These are phyloP conservation scores for Podiceps cristatus DNA, from an alignment of 2,113 vertebrate genomes.

Conservation along the genomic window DNA sequence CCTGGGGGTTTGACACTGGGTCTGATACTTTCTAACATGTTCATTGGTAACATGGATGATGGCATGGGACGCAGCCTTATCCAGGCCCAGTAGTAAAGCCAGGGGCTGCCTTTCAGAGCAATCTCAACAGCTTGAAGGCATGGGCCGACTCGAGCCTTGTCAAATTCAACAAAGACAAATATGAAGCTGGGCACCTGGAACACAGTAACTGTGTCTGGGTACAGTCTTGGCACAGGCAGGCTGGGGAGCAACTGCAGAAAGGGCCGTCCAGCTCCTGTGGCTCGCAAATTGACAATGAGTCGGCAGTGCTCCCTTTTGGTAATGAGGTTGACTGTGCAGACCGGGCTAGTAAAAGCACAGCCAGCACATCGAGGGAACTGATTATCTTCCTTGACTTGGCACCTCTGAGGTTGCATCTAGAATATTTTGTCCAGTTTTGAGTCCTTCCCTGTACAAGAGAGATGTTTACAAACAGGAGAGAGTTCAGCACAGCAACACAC, in stretches of 20 bases:
- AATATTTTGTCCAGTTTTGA: background rate
- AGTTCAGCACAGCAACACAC: background rate
- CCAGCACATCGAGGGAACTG: background rate
- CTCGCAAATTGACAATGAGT: background rate
- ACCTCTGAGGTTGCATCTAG: background rate
- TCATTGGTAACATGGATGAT: background rate
- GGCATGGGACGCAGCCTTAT: background rate
- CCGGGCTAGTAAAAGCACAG: background rate
- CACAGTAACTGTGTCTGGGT: background rate
- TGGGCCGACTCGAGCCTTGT: background rate
- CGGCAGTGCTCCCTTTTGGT: background rate
- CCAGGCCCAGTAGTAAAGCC: background rate
- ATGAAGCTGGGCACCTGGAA: background rate
- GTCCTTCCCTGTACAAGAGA: background rate
- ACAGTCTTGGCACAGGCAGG: background rate
- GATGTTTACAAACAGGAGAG: background rate
- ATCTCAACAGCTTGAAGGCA: background rate
- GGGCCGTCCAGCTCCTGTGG: background rate
- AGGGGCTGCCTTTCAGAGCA: background rate
- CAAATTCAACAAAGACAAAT: background rate
- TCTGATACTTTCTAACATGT: background rate
- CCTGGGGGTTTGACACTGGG: background rate
- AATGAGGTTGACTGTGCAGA: background rate
- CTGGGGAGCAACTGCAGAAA: background rate
- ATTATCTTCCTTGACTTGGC: background rate